phyloP scores from a whole-genome alignment of 2,888 invertebrate species.

The Melanchra persicariae region DNA sequence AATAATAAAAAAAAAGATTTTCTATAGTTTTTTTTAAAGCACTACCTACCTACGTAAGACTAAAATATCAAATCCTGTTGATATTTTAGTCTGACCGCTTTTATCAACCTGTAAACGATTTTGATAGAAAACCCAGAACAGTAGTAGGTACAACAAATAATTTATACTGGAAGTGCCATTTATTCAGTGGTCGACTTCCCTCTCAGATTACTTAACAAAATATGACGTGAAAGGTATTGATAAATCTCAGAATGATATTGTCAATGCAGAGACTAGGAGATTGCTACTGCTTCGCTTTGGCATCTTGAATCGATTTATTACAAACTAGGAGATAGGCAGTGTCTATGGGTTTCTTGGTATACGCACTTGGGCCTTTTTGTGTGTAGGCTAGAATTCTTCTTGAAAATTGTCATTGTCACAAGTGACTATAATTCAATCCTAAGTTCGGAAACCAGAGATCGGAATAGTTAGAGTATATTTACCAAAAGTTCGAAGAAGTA shows the following conservation, averaged over 20 bases:
- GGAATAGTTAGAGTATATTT: too few species aligned
- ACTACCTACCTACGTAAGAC: too few species aligned
- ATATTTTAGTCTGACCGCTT: background rate
- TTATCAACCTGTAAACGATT: background rate
- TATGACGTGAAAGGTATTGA: conserved; percentile 25
- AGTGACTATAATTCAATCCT: too few species aligned
- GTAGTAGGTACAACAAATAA: conserved; percentile 1
- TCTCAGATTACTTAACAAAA: conserved; percentile 28
- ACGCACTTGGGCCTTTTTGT: background rate
- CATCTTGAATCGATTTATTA: conserved; percentile 29
- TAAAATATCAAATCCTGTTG: too few species aligned
- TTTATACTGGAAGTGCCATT: conserved; percentile 4
- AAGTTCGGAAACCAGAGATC: too few species aligned
- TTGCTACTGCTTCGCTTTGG: conserved; percentile 26
- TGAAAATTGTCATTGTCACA: background rate
- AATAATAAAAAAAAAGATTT: too few species aligned
- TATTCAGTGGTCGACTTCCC: conserved; percentile 13
- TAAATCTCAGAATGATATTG: conserved; percentile 37
- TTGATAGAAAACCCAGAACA: background rate
- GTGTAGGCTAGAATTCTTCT: background rate
- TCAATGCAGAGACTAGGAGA: conserved; percentile 11
- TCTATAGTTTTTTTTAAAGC: too few species aligned
- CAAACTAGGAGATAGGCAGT: background rate
- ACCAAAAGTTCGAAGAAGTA: too few species aligned
- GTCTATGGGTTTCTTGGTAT: background rate